Conservation (phyloP, 2,888 invertebrate genomes). For the Notocelia uddmanniana region DNA sequence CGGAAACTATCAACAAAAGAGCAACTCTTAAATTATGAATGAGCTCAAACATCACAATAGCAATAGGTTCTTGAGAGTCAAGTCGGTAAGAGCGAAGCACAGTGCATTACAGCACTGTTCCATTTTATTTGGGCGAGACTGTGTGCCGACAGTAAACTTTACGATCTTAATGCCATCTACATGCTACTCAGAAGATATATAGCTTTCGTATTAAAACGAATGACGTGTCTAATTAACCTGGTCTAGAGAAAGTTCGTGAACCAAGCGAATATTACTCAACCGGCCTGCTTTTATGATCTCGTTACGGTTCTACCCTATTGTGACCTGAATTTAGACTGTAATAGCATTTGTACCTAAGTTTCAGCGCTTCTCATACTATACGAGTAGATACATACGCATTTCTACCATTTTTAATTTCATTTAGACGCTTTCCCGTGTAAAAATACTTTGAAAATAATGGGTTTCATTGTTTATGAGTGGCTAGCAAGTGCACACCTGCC, state of each 20-base stretch:
- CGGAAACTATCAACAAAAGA: slow-evolving; percentile 12
- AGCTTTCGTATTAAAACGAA: slow-evolving; percentile 16
- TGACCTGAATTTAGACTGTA: slow-evolving; percentile 37
- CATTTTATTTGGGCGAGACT: slow-evolving; percentile 9
- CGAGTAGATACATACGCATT: no score
- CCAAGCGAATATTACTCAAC: slow-evolving; percentile 31
- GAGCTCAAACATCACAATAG: slow-evolving; percentile 23
- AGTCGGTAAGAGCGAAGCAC: slow-evolving; percentile 2
- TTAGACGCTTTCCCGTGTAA: slow-evolving; percentile 27
- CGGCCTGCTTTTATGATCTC: slow-evolving; percentile 29
- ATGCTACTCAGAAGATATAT: not conserved
- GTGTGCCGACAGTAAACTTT: not conserved
- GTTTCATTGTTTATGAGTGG: no score
- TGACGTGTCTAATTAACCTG: slow-evolving; percentile 48
- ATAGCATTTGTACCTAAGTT: not conserved
- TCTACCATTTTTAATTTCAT: no score
- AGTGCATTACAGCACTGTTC: slow-evolving; percentile 20
- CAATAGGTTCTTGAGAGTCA: slow-evolving; percentile 20
- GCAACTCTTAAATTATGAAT: slow-evolving; percentile 20
- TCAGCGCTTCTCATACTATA: not conserved
- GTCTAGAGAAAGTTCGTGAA: slow-evolving; percentile 49
- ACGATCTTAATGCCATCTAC: not conserved
- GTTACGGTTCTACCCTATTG: slow-evolving; percentile 8
- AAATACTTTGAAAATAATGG: no score
- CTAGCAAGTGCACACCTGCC: no score